Base-by-base conservation (phyloP, 2,888 invertebrate species). In the Formica aserva region DNA sequence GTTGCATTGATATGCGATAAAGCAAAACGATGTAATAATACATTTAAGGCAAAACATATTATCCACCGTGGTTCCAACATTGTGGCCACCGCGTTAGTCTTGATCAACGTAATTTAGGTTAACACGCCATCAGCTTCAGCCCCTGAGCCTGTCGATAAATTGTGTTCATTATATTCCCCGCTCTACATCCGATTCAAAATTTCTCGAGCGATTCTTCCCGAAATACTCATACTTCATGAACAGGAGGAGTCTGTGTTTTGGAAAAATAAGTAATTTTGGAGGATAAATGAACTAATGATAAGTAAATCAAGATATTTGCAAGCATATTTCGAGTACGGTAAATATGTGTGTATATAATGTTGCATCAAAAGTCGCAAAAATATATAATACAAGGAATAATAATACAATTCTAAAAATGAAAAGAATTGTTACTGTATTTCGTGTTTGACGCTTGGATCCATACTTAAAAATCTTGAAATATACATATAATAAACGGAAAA, bases 91-190 rank as follows among this genome's bases (percentile, higher is more conserved):
- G 35, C 35, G 71, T 80, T 80, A 80, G 60, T 80, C 78, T 80
- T 71, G 81, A 83, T 86, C 82, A 83, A 75, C 60, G 80, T 75
- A 72, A 71, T 78, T 74, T 69, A 63, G 67, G 74, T 57, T 75
- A 83, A 83, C 65, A 69, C 63, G 63, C 63, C 65, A 38, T 83
- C 65, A 80, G 69, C 78, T 72, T 76, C 15, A 57, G n/a, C 18
- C 22, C 6, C 52, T 45, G 66, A 82, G 52, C 62, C 52, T 74
- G 75, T 77, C 85, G 75, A 85, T 85, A 85, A 85, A 85, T 85
- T 80, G 60, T 35, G 35, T 32, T 78, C 62, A 60, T 67, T 63
- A 48, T 57, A 72, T 13, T 62, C 35, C 65, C 67, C 18, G 11
- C 48, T 48, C 26, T 78, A 67, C 65, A 26, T 62, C 38, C 18